Conservation (phyloP, 2,113 vertebrate genomes). For the Propithecus coquereli region DNA sequence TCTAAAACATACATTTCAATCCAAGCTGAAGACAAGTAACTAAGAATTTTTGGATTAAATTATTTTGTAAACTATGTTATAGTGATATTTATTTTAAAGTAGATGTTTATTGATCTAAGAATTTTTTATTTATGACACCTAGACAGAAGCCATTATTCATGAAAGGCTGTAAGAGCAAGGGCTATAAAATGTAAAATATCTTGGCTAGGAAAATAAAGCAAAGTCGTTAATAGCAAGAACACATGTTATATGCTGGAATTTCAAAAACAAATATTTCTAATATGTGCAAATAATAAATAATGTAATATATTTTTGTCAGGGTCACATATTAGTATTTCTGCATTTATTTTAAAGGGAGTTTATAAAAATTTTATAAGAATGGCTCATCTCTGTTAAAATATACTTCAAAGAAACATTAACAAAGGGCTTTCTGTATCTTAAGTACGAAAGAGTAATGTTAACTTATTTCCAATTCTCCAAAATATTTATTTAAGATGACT, state of each 20-base stretch:
- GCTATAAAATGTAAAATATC: slow-evolving; percentile 17
- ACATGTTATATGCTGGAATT: background rate
- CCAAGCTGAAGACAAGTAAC: background rate
- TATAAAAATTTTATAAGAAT: slow-evolving; percentile 59
- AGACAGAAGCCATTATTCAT: slow-evolving; percentile 25
- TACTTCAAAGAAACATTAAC: slow-evolving; percentile 51
- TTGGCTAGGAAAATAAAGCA: slow-evolving; percentile 28
- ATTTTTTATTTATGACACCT: slow-evolving; percentile 15
- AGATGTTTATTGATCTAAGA: background rate
- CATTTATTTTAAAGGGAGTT: slow-evolving; percentile 33
- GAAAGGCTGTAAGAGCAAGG: background rate
- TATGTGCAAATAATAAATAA: slow-evolving; percentile 29
- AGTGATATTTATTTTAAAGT: slow-evolving; percentile 17
- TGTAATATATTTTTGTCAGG: background rate
- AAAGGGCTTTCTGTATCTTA: slow-evolving; percentile 45
- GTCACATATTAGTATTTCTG: background rate
- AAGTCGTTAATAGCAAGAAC: slow-evolving; percentile 1
- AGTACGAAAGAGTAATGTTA: slow-evolving; percentile 42
- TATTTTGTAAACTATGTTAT: slow-evolving; percentile 24
- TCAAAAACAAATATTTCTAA: slow-evolving; percentile 27
- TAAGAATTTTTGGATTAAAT: slow-evolving; percentile 10
- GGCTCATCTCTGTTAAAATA: slow-evolving; percentile 43
- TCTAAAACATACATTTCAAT: slow-evolving; percentile 24
- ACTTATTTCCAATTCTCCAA: slow-evolving; percentile 41
- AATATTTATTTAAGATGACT: slow-evolving; percentile 32